Evolutionary conservation across 2,113 vertebrate species (phyloP).

Genomic region (Dicerorhinus sumatrensis): DNA sequence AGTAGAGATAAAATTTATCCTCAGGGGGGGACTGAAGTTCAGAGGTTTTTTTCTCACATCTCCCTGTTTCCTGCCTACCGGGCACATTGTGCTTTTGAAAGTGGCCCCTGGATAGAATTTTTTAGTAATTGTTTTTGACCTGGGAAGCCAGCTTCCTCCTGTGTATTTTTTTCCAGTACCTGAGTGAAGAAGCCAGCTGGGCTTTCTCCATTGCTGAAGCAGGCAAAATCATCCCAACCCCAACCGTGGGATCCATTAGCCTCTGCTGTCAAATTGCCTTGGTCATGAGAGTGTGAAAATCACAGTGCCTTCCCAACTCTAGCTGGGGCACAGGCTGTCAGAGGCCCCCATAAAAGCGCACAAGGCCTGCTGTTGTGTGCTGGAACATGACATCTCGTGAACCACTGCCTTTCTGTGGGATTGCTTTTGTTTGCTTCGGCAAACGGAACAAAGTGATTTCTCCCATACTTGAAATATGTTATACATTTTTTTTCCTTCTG

Average conservation of each 20-base stretch:
- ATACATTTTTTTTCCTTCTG: not conserved
- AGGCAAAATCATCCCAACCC: not conserved
- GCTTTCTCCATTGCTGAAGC: slow-evolving; percentile 33
- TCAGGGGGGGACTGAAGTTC: not conserved
- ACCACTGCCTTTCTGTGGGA: not conserved
- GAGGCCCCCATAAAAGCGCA: not conserved
- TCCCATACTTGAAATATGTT: not conserved
- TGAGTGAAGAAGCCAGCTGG: slow-evolving; percentile 42
- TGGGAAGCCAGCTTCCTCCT: slow-evolving; percentile 9
- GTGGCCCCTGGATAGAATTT: slow-evolving; percentile 38
- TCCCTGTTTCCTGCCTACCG: slow-evolving; percentile 10
- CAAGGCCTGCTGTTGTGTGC: not conserved
- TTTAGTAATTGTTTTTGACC: slow-evolving; percentile 54
- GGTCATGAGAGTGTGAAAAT: slow-evolving; percentile 39
- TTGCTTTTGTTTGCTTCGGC: slow-evolving; percentile 14
- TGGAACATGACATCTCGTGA: not conserved
- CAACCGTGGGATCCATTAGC: slow-evolving; percentile 64
- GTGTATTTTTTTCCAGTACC: not conserved
- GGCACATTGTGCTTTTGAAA: not conserved
- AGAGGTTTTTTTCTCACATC: not conserved
- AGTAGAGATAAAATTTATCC: not conserved
- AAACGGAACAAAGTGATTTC: slow-evolving; percentile 23
- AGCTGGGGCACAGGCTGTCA: not conserved
- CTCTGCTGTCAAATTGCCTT: slow-evolving; percentile 29
- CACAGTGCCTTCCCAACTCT: not conserved